Evolutionary conservation across 2,113 vertebrate genomes (phyloP), one percentile per base, ranked within the genome.

Genomic region (Haliaeetus leucogaster): DNA sequence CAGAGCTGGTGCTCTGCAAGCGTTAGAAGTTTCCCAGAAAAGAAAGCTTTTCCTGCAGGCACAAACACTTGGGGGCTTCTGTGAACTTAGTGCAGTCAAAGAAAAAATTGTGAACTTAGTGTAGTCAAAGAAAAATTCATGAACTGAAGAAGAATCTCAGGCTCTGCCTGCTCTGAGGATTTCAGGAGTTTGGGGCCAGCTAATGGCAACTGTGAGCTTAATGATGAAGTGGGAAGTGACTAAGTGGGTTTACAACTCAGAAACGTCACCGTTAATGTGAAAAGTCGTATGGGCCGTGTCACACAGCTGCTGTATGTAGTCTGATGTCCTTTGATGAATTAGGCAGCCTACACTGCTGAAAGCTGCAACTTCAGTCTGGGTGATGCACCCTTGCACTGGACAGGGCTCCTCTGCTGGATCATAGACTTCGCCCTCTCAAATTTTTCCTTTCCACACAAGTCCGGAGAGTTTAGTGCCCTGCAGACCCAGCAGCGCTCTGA

Each of bases 361-460:
- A 81, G 16, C 45, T 45, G 29, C 38, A 50, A 3, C 42, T 14
- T 50, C 22, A 56, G 53, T 11, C 66, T 80, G 62, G 5, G 17
- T 0, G 1, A 38, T 11, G 18, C 4, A 63, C 0, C 2, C 29
- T 58, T 59, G 11, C 16, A 4, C 7, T 20, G 34, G 43, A 21
- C 10, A 10, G 22, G 61, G 19, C 40, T 71, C 19, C 30, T 72
- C 38, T 0, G 1, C 26, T 30, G n/a, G 15, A 13, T 67, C 18
- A 7, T 2, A 30, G 32, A 13, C 10, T 34, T 36, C 18, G 6
- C 27, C 23, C 18, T 65, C 58, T 68, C 40, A 26, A 8, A 42
- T 34, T 50, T 58, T 61, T 7, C 29, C 17, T 55, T 61, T 56
- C 22, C 4, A 1, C 29, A 29, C 34, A 42, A 56, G 5, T 13